These are phyloP conservation scores for Stichodactyla helianthus DNA, from an alignment of 64 coral and sea anemone species.

Conservation along the genomic window DNA sequence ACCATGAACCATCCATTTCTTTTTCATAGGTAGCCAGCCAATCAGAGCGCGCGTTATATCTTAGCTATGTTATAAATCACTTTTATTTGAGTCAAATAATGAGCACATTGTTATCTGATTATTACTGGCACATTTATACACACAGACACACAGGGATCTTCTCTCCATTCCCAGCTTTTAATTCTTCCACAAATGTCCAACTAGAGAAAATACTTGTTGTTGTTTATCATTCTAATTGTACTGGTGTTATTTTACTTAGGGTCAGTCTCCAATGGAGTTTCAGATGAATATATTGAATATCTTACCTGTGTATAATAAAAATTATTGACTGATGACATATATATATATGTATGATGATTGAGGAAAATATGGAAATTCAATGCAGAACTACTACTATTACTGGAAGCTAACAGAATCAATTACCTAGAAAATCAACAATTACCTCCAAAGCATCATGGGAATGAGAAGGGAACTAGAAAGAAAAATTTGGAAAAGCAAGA, in stretches of 20 bases:
- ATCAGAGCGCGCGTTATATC: too few relatives aligned
- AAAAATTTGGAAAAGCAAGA: background rate
- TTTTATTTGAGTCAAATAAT: too few relatives aligned
- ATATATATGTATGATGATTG: background rate
- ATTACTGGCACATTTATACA: background rate
- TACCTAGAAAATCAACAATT: background rate
- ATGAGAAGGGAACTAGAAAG: background rate
- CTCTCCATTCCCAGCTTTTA: background rate
- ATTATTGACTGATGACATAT: background rate
- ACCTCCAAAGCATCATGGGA: background rate
- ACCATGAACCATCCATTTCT: too few relatives aligned
- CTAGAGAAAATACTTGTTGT: background rate
- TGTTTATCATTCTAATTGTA: background rate
- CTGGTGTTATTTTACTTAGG: background rate
- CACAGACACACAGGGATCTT: background rate
- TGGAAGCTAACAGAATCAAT: background rate
- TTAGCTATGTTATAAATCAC: too few relatives aligned
- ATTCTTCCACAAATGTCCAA: background rate
- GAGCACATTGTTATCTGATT: too few relatives aligned
- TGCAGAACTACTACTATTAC: background rate
- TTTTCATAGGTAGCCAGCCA: too few relatives aligned
- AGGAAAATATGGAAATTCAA: background rate
- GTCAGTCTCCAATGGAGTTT: conserved; percentile 1
- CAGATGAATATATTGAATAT: conserved; percentile 20
- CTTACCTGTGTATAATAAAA: conserved; percentile 13